phyloP scores from a whole-genome alignment of 2,888 invertebrate species.

The Erebia aethiops region DNA sequence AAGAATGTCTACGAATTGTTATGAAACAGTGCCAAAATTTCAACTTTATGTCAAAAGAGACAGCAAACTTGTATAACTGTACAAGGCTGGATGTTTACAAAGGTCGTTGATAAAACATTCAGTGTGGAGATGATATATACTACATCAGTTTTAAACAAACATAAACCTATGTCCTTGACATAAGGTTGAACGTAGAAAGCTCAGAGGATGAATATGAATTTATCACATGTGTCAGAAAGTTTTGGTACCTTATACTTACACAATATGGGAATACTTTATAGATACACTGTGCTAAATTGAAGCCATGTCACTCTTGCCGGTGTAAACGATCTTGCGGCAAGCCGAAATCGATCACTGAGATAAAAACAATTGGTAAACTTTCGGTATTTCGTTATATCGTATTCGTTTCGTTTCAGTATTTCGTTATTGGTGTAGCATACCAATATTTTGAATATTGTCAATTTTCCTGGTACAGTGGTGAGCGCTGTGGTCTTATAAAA shows the following conservation, averaged over 20 bases:
- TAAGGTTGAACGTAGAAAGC: slow-evolving; percentile 3
- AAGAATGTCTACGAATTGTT: slow-evolving; percentile 9
- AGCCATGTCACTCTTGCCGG: too few relatives aligned
- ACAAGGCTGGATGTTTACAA: slow-evolving; percentile 24
- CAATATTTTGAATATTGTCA: too few relatives aligned
- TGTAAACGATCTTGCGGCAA: too few relatives aligned
- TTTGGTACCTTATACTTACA: not conserved
- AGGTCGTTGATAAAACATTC: slow-evolving; percentile 26
- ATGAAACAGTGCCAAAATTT: slow-evolving; percentile 26
- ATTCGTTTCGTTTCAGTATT: too few relatives aligned
- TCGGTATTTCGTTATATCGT: too few relatives aligned
- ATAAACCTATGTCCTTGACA: not conserved
- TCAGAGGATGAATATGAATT: not conserved
- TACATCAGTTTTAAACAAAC: not conserved
- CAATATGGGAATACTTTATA: not conserved
- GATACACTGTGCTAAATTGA: not conserved
- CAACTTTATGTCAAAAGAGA: slow-evolving; percentile 27
- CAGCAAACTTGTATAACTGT: slow-evolving; percentile 23
- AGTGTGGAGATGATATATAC: slow-evolving; percentile 1
- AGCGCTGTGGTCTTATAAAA: too few relatives aligned
- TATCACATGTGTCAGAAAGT: slow-evolving; percentile 1
- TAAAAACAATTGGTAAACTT: too few relatives aligned
- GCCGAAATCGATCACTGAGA: too few relatives aligned
- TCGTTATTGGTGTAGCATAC: too few relatives aligned
- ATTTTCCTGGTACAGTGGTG: too few relatives aligned